A percentile compares a stretch with the other conserved stretches of the same genome.
Evolutionary conservation across 2,113 vertebrate genomes (phyloP).

Genomic region (Edolisoma coerulescens): DNA sequence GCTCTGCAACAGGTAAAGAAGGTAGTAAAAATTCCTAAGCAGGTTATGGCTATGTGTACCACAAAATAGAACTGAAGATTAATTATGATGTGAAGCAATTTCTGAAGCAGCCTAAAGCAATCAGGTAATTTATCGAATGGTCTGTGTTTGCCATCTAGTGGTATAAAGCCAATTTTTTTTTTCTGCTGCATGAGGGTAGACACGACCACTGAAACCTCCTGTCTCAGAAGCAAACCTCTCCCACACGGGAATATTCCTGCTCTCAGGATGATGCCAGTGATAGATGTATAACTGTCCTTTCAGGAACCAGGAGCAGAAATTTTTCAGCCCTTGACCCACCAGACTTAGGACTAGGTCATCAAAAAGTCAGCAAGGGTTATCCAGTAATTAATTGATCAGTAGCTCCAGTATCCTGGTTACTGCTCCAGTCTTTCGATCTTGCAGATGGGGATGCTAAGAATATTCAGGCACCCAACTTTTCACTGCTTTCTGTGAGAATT

Average conservation of each 20-base stretch:
- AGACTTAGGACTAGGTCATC: not conserved
- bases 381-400: not conserved
- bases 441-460: not conserved
- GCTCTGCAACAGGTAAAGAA: not conserved
- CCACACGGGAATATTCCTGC: not conserved
- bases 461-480: not conserved
- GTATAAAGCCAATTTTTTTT: not conserved
- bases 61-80: not conserved
- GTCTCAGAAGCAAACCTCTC: not conserved
- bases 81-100: not conserved
- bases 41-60: not conserved
- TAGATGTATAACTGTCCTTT: not conserved
- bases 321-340: not conserved
- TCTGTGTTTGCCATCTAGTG: conserved; percentile 54
- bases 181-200: not conserved
- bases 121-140: not conserved
- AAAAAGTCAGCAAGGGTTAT: not conserved
- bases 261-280: not conserved
- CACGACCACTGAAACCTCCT: not conserved
- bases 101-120: too few relatives aligned
- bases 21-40: not conserved
- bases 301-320: not conserved
- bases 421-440: not conserved
- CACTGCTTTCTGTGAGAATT: not conserved
- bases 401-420: not conserved